Conservation (phyloP, 2,888 invertebrate genomes). For the Orchesellides sinensis region DNA sequence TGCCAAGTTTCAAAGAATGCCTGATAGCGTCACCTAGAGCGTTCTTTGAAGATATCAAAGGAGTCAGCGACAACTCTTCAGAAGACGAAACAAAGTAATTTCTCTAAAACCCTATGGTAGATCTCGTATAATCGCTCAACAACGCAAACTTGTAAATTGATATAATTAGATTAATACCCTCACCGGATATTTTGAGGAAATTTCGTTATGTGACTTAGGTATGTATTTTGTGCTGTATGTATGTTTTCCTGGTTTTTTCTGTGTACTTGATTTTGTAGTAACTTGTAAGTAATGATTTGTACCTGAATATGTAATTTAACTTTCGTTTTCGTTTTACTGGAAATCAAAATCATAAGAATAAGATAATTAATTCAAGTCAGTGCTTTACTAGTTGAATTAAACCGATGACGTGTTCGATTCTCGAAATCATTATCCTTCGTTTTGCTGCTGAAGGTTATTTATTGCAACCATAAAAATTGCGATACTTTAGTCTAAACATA, state of each 20-base stretch:
- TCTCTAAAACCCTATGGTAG: constrained; percentile 3
- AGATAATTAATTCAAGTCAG: too few relatives aligned
- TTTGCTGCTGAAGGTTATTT: too few relatives aligned
- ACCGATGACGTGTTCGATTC: too few relatives aligned
- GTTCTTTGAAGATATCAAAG: constrained; percentile 64
- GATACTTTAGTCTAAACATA: too few relatives aligned
- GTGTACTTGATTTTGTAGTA: too few relatives aligned
- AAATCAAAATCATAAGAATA: too few relatives aligned
- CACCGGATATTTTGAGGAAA: background rate
- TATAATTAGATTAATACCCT: too few relatives aligned
- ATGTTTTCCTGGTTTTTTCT: background rate
- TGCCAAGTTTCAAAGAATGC: constrained; percentile 54
- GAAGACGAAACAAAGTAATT: constrained; percentile 45
- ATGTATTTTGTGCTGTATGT: background rate
- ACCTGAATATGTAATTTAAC: background rate
- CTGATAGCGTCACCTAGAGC: constrained; percentile 53
- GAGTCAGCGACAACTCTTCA: constrained; percentile 30
- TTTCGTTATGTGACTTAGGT: background rate
- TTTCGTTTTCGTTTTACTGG: background rate
- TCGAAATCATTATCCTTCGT: too few relatives aligned
- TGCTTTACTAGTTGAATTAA: too few relatives aligned
- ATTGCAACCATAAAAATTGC: too few relatives aligned
- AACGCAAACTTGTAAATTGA: background rate
- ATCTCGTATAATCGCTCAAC: constrained; percentile 41
- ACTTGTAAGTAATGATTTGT: too few relatives aligned